Conservation (phyloP, 2,797 vertebrate genomes). For the Lagocephalus sceleratus region DNA sequence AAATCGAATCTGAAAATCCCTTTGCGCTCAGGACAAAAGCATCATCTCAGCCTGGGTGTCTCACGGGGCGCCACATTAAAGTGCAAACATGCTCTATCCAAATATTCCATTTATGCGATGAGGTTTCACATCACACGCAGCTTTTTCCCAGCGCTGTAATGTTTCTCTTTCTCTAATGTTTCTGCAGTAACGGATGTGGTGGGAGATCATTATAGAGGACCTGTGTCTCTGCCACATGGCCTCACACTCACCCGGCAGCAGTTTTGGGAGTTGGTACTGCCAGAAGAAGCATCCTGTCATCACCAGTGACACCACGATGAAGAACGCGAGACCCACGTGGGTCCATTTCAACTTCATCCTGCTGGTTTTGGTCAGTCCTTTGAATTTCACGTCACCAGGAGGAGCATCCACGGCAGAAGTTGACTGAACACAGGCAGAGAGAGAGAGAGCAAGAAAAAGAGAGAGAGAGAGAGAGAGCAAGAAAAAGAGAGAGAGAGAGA, state of each 20-base stretch:
- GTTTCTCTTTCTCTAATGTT: no score
- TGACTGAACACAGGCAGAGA: constrained; percentile 42
- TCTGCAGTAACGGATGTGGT: no score
- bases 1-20: neutral
- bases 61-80: neutral
- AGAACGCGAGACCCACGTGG: constrained; percentile 78
- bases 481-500: no score
- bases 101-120: neutral
- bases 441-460: no score
- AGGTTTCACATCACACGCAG: no score
- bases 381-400: constrained; percentile 50
- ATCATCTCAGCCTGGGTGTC: neutral
- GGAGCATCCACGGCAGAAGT: constrained; percentile 52
- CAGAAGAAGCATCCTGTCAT: constrained; percentile 94
- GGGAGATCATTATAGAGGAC: no score
- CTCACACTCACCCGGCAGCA: constrained; percentile 71
- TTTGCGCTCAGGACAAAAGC: neutral
- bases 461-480: no score
- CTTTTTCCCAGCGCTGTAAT: no score
- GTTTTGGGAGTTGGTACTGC: constrained; percentile 90
- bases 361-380: constrained; percentile 58
- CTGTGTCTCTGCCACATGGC: no score
- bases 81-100: neutral
- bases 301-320: constrained; percentile 81
- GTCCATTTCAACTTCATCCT: constrained; percentile 83